phyloP scores from a whole-genome alignment of 2,797 vertebrate species.

The Borostomias antarcticus region DNA sequence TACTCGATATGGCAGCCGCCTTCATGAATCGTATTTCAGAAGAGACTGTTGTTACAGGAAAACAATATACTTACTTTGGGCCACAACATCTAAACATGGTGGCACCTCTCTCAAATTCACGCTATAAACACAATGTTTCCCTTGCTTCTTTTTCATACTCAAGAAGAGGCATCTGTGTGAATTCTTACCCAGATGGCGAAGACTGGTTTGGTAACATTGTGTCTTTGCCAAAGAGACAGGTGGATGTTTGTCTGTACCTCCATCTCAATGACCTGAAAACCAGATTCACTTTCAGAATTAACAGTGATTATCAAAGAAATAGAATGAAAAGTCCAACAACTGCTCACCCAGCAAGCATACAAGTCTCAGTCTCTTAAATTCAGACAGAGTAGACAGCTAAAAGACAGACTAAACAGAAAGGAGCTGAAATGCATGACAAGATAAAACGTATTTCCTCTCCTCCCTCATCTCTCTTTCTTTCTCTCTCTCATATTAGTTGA shows the following conservation, averaged over 20 bases:
- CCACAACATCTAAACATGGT: too few relatives aligned
- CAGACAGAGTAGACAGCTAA: background rate
- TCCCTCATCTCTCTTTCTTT: background rate
- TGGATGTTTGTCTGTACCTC: constrained; percentile 11
- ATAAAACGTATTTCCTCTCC: constrained; percentile 3
- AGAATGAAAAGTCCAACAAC: background rate
- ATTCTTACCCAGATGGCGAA: constrained; percentile 25
- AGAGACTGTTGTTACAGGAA: too few relatives aligned
- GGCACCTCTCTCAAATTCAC: too few relatives aligned
- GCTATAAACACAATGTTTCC: too few relatives aligned
- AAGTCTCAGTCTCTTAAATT: background rate
- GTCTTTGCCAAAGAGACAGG: constrained; percentile 17
- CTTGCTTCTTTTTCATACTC: too few relatives aligned
- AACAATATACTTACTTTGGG: too few relatives aligned
- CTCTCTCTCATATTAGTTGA: constrained; percentile 38
- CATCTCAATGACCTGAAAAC: background rate
- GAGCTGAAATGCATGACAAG: background rate
- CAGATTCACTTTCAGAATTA: background rate
- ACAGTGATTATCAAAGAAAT: constrained; percentile 2
- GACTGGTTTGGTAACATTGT: constrained; percentile 18
- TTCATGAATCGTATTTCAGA: too few relatives aligned
- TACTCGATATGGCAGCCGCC: too few relatives aligned
- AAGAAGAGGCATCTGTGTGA: background rate
- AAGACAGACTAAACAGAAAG: background rate
- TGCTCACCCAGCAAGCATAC: background rate